Evolutionary conservation across 2,113 vertebrate genomes (phyloP).

Genomic region (Camelus dromedarius): DNA sequence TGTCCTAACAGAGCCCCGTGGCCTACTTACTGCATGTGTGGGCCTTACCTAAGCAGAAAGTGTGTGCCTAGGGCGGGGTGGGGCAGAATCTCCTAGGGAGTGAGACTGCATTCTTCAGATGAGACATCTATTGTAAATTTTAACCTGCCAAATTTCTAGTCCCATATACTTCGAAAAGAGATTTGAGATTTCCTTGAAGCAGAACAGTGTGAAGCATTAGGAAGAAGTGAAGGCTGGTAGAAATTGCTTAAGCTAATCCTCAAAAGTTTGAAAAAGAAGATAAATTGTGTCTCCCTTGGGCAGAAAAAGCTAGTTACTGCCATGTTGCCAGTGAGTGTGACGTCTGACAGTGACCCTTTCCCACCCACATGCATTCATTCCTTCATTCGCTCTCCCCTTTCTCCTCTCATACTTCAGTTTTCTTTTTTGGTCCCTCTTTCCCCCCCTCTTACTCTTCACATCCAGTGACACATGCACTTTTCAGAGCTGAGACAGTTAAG

Average conservation of each 20-base stretch:
- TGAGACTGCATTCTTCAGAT: conserved; percentile 25
- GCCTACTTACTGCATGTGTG: neutral
- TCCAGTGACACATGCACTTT: neutral
- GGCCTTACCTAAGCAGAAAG: neutral
- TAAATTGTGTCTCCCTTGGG: conserved; percentile 1
- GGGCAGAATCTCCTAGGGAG: neutral
- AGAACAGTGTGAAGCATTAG: neutral
- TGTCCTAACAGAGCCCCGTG: neutral
- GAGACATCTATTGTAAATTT: neutral
- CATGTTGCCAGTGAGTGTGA: neutral
- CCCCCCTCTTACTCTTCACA: neutral
- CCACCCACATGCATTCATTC: neutral
- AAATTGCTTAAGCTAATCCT: conserved; percentile 9
- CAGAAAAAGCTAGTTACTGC: neutral
- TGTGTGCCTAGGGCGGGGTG: neutral
- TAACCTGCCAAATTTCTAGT: neutral
- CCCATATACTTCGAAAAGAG: neutral
- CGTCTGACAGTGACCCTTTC: neutral
- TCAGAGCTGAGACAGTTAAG: conserved; percentile 1
- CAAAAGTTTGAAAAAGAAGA: conserved; percentile 9
- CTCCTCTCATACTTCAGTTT: neutral
- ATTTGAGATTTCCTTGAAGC: conserved; percentile 35
- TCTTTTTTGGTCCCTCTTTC: neutral
- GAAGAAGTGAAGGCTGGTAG: neutral
- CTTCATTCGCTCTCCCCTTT: neutral